Conservation (phyloP, 2,113 vertebrate species). For the Bambusicola thoracicus region DNA sequence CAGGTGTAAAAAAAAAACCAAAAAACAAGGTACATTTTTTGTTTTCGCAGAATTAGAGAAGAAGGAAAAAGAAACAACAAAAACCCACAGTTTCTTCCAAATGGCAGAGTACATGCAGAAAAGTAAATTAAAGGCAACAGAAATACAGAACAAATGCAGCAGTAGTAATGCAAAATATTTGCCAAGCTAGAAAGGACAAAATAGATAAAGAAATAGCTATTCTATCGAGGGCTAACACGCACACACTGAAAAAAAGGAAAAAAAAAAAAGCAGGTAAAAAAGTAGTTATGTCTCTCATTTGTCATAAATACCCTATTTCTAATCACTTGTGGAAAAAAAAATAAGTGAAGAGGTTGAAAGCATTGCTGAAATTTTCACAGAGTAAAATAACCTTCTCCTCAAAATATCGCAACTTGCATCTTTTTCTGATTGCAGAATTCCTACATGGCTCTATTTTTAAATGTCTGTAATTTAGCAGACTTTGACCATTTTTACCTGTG, state of each 20-base stretch:
- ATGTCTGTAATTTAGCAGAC: neutral
- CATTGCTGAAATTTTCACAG: neutral
- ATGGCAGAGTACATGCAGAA: neutral
- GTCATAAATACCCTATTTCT: neutral
- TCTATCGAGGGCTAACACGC: neutral
- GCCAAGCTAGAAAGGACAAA: neutral
- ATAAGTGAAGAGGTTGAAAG: neutral
- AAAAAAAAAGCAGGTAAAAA: neutral
- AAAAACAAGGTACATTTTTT: neutral
- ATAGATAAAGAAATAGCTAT: neutral
- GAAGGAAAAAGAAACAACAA: neutral
- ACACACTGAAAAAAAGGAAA: neutral
- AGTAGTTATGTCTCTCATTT: neutral
- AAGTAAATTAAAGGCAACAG: neutral
- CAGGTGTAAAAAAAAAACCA: neutral
- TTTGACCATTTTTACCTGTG: neutral
- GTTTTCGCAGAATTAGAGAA: neutral
- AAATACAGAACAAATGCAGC: neutral
- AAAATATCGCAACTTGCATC: neutral
- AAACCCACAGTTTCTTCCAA: neutral
- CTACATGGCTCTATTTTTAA: neutral
- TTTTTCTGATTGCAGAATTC: neutral
- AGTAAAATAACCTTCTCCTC: neutral
- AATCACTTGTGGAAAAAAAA: conserved; percentile 12
- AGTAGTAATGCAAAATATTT: neutral